Evolutionary conservation across 92 coral and sea anemone genomes (phyloP), one percentile per base, ranked within the genome.

Genomic region (Umimayanthus kanabou): DNA sequence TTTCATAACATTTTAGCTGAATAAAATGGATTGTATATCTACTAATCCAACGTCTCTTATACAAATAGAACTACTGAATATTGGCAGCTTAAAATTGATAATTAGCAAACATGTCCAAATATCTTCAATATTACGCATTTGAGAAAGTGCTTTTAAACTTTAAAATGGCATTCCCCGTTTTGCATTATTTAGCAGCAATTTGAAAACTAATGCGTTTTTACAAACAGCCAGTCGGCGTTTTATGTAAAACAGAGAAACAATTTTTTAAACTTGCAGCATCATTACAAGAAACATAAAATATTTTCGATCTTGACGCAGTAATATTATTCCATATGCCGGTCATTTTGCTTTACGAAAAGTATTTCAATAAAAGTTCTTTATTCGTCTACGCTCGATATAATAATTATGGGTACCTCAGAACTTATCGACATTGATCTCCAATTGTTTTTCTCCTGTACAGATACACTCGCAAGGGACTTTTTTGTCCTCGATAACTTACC

Each of bases 361-460:
- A 29, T 47, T 53, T 53, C 3, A 61, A 15, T 9, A 26, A 61
- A 81, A 23, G 55, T 65, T 65, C 23, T 9, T 26, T 66, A 67
- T 82, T 83, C 87, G 70, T 83, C 87, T 26, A 83, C 87, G 65
- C 87, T 83, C 15, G 87, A 83, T 65, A 83, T 47, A 2, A 83
- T 70, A 45, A 83, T 83, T 50, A 83, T 72, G 2, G 87, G 87
- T 1, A 83, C 87, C 11, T 43, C 64, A 0, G 78, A 69, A 29
- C 29, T 83, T 45, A 83, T 5, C 3, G 87, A 83, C 87, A 83
- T 47, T 8, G 87, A 83, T 28, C 74, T 83, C 87, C 87, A 83
- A 16, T 14, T 73, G 3, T 50, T 49, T 7, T 43, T 70, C 25
- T 69, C 23, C 67, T 83, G 87, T 4, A 83, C 55, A 11, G 87